phyloP scores from a whole-genome alignment of 2,113 vertebrate species.

The Tylochromis polylepis region DNA sequence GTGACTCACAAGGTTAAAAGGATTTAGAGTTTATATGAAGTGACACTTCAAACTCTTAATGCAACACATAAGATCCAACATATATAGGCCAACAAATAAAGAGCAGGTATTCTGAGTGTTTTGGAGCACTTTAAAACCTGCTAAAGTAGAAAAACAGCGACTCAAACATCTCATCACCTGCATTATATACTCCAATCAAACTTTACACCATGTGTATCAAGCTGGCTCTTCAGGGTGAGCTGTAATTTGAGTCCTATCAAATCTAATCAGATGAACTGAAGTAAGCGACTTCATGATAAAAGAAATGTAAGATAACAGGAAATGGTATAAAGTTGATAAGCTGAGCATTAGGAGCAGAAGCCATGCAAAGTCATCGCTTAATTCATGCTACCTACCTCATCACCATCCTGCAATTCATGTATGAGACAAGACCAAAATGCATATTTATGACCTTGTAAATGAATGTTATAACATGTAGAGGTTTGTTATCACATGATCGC shows the following conservation, averaged over 20 bases:
- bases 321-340: constrained; percentile 49
- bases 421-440: constrained; percentile 41
- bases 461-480: background rate
- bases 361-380: constrained; percentile 13
- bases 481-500: background rate
- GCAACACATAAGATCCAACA: background rate
- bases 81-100: background rate
- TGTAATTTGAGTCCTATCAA: background rate
- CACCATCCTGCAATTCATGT: constrained; percentile 56
- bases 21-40: background rate
- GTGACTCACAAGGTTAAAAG: background rate
- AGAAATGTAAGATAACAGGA: background rate
- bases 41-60: constrained; percentile 6
- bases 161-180: background rate
- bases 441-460: background rate
- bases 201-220: constrained; percentile 5
- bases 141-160: background rate
- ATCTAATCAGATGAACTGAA: background rate
- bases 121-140: background rate
- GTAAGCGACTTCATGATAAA: background rate
- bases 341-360: constrained; percentile 15
- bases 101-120: background rate
- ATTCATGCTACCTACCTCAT: constrained; percentile 56
- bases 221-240: background rate
- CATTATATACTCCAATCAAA: constrained; percentile 1